A percentile compares a stretch with the other conserved stretches of the same genome.
Conservation (phyloP, 2,113 vertebrate species). For the Neotoma lepida region DNA sequence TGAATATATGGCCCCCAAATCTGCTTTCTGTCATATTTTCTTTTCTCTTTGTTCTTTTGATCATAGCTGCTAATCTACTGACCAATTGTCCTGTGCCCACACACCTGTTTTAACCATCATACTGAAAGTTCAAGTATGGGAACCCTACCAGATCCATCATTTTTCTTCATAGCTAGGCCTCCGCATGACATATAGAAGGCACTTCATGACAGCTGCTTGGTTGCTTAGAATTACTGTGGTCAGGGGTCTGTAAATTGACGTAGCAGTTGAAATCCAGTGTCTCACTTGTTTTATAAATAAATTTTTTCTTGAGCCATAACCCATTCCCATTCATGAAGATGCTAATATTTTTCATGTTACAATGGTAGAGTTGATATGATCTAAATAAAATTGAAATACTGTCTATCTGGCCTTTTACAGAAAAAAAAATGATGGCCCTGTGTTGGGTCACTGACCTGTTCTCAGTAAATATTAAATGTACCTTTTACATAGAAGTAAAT, state of each 20-base stretch:
- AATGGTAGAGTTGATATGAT: background rate
- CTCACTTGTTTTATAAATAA: background rate
- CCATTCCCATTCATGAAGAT: background rate
- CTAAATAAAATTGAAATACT: constrained; percentile 29
- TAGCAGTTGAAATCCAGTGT: background rate
- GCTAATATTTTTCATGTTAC: background rate
- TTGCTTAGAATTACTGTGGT: background rate
- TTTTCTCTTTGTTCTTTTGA: constrained; percentile 19
- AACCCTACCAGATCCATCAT: background rate
- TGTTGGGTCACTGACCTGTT: background rate
- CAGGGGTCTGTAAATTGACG: background rate
- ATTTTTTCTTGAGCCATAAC: background rate
- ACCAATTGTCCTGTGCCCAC: background rate
- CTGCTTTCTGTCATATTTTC: background rate
- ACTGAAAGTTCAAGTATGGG: background rate
- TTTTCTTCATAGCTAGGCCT: background rate
- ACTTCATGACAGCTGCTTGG: background rate
- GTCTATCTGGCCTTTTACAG: background rate
- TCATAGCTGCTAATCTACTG: background rate
- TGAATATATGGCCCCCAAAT: background rate
- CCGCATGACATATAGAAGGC: background rate
- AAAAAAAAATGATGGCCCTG: background rate
- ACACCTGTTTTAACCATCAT: background rate
- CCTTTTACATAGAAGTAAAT: background rate
- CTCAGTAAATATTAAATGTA: constrained; percentile 9